Conservation (phyloP, 1,140 invertebrate genomes). For the Saccostrea cuccullata region DNA sequence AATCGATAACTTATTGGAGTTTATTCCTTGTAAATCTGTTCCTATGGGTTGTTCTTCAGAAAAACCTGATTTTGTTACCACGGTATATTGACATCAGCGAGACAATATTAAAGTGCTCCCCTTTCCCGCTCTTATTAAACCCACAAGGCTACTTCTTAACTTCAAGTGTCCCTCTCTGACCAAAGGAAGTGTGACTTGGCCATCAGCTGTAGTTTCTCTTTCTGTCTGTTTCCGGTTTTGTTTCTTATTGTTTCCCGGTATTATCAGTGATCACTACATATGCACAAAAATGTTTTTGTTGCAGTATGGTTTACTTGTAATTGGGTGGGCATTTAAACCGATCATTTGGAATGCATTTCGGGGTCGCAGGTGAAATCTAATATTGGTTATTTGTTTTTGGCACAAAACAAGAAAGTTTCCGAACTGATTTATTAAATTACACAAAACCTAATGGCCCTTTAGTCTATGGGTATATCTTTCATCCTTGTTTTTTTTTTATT, state of each 20-base stretch:
- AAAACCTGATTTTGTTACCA: background rate
- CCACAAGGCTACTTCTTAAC: background rate
- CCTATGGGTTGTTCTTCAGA: background rate
- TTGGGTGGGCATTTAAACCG: slow-evolving; percentile 27
- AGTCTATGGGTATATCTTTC: background rate
- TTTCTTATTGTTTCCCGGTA: slow-evolving; percentile 24
- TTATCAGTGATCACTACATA: background rate
- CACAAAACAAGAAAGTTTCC: slow-evolving; percentile 34
- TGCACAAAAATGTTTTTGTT: slow-evolving; percentile 9
- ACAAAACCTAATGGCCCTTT: background rate
- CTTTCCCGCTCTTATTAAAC: background rate
- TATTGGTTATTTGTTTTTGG: slow-evolving; percentile 29
- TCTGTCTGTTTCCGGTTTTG: slow-evolving; percentile 21
- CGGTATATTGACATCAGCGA: background rate
- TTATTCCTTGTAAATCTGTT: background rate
- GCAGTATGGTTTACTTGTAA: background rate
- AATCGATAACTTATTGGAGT: background rate
- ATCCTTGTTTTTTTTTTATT: background rate
- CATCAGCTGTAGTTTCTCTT: background rate
- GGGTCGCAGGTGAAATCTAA: slow-evolving; percentile 12
- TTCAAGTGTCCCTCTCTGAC: background rate
- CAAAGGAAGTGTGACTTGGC: slow-evolving; percentile 13
- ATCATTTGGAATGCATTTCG: slow-evolving; percentile 35
- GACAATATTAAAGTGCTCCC: background rate
- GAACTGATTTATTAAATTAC: slow-evolving; percentile 16